Percentiles rank a stretch among this genome's conserved stretches.
Evolutionary conservation across 2,797 vertebrate species (phyloP).

Genomic region (Cynopterus sphinx): DNA sequence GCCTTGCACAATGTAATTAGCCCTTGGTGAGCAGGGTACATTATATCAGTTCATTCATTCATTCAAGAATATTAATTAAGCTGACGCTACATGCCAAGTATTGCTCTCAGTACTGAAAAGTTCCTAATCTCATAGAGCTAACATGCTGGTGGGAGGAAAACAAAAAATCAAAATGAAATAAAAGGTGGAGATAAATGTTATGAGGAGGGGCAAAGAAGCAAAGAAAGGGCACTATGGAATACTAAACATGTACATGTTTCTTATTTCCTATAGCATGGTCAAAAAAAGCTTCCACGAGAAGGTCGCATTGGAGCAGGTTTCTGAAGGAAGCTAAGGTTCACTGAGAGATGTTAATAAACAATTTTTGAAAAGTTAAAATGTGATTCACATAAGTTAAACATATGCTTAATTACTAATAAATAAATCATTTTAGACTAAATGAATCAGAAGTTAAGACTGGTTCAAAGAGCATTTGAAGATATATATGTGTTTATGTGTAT

Average conservation of each 20-base stretch:
- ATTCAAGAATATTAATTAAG: not conserved
- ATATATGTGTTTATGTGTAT: too few relatives aligned
- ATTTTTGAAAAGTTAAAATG: not conserved
- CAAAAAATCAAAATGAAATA: slow-evolving; percentile 6
- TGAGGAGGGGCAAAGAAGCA: not conserved
- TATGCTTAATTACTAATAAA: not conserved
- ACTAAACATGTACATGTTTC: not conserved
- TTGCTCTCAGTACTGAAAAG: not conserved
- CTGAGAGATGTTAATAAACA: not conserved
- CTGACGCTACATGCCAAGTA: not conserved
- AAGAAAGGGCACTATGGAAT: not conserved
- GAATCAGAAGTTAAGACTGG: not conserved
- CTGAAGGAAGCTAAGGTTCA: not conserved
- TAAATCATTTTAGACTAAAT: not conserved
- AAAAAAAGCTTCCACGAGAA: not conserved
- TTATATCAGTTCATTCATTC: not conserved
- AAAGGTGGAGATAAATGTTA: not conserved
- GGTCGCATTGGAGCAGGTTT: not conserved
- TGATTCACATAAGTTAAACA: not conserved
- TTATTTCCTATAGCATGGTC: not conserved
- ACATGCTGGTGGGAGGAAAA: not conserved
- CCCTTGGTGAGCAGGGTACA: not conserved
- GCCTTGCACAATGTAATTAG: not conserved
- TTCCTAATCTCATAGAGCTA: not conserved
- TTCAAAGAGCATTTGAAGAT: not conserved